phyloP scores from a whole-genome alignment of 2,113 vertebrate species.

The Lagopus muta region DNA sequence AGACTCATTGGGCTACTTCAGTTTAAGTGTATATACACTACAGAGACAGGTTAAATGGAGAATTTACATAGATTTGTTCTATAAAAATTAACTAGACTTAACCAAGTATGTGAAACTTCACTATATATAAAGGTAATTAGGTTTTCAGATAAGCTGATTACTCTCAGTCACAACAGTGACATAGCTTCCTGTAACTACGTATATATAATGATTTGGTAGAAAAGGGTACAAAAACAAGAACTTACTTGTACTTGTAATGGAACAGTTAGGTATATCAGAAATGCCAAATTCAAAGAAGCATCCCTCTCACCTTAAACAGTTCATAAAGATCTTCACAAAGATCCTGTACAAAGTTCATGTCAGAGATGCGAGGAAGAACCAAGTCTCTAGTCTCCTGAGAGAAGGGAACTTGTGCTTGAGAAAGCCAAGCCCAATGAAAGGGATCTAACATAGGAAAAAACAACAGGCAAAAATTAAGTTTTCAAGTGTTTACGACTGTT shows the following conservation, averaged over 20 bases:
- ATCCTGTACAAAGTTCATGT: constrained; percentile 99
- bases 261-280: not conserved
- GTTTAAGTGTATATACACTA: not conserved
- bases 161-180: not conserved
- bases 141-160: not conserved
- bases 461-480: not conserved
- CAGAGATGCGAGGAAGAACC: constrained; percentile 91
- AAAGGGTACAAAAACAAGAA: not conserved
- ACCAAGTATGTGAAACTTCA: not conserved
- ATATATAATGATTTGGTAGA: not conserved
- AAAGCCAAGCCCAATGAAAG: constrained; percentile 97
- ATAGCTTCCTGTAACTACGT: not conserved
- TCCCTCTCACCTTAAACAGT: constrained; percentile 89
- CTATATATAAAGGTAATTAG: not conserved
- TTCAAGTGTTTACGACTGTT: not conserved
- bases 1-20: not conserved
- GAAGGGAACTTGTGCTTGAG: constrained; percentile 95
- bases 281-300: not conserved
- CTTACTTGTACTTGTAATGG: not conserved
- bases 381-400: constrained; percentile 93
- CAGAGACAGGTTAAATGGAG: not conserved
- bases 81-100: not conserved
- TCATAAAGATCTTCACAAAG: constrained; percentile 98
- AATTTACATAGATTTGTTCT: not conserved
- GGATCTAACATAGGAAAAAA: constrained; percentile 81